Conservation (phyloP, 2,888 invertebrate genomes). For the Metalampra italica region DNA sequence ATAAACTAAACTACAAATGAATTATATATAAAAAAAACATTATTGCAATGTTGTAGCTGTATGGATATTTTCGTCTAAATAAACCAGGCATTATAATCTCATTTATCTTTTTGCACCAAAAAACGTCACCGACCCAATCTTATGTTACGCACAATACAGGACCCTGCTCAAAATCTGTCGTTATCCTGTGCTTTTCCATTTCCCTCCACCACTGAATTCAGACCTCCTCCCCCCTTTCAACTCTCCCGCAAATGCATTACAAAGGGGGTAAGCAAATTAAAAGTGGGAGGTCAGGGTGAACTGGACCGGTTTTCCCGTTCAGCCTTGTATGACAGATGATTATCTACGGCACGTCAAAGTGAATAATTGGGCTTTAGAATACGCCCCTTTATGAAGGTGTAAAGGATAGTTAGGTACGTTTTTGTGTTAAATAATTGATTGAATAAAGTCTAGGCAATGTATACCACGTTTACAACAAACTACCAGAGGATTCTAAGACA, state of each 20-base stretch:
- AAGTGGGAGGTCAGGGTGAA: constrained; percentile 36
- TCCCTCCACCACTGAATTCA: constrained; percentile 28
- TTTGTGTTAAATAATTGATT: not conserved
- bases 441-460: too few species aligned
- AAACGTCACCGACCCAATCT: constrained; percentile 60
- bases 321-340: constrained; percentile 73
- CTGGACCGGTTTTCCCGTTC: constrained; percentile 47
- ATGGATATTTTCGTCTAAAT: too few species aligned
- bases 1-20: too few species aligned
- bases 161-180: constrained; percentile 58
- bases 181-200: constrained; percentile 55
- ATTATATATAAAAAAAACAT: too few species aligned
- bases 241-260: constrained; percentile 11
- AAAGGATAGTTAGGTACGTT: constrained; percentile 26
- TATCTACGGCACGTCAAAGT: constrained; percentile 75
- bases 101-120: constrained; percentile 39
- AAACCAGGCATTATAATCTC: not conserved
- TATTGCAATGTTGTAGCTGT: too few species aligned
- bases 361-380: constrained; percentile 74
- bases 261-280: constrained; percentile 26
- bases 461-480: too few species aligned
- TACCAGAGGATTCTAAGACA: too few species aligned
- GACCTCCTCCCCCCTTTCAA: constrained; percentile 24
- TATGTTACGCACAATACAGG: constrained; percentile 55
- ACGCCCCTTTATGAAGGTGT: constrained; percentile 39